Conservation (phyloP, 1,140 invertebrate genomes). For the Drusus annulatus region DNA sequence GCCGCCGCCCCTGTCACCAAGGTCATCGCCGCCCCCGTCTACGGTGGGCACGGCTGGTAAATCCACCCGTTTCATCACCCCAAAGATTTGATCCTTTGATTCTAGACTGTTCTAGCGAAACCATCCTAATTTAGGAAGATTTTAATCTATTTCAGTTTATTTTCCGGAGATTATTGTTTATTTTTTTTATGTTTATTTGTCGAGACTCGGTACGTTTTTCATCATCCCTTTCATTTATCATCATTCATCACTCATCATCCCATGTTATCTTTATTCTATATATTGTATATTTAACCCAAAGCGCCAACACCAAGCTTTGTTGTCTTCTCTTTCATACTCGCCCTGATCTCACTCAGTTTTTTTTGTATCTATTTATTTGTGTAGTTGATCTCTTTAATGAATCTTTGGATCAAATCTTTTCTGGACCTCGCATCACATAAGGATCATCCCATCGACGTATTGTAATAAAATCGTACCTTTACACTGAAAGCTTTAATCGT, state of each 20-base stretch:
- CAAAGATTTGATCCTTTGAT: constrained; percentile 51
- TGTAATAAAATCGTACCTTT: constrained; percentile 36
- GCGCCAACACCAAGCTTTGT: background rate
- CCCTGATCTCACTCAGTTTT: constrained; percentile 20
- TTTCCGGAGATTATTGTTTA: background rate
- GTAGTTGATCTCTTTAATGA: constrained; percentile 25
- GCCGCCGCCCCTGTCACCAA: constrained; percentile 61
- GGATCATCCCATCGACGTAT: constrained; percentile 47
- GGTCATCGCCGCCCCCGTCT: constrained; percentile 60
- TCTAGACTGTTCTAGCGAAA: background rate
- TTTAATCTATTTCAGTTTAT: constrained; percentile 2
- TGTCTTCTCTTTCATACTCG: background rate
- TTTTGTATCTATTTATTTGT: constrained; percentile 24
- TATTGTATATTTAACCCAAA: background rate
- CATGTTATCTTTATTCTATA: background rate
- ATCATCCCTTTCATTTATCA: background rate
- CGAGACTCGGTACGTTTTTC: background rate
- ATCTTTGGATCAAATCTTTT: constrained; percentile 45
- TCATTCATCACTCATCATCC: constrained; percentile 16
- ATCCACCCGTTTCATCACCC: constrained; percentile 53
- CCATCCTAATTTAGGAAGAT: background rate
- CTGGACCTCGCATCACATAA: constrained; percentile 31
- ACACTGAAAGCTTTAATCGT: constrained; percentile 52
- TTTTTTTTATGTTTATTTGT: background rate
- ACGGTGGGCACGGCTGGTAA: constrained; percentile 61